Base-by-base conservation (phyloP, 2,113 vertebrate genomes). In the Synchiropus splendidus region DNA sequence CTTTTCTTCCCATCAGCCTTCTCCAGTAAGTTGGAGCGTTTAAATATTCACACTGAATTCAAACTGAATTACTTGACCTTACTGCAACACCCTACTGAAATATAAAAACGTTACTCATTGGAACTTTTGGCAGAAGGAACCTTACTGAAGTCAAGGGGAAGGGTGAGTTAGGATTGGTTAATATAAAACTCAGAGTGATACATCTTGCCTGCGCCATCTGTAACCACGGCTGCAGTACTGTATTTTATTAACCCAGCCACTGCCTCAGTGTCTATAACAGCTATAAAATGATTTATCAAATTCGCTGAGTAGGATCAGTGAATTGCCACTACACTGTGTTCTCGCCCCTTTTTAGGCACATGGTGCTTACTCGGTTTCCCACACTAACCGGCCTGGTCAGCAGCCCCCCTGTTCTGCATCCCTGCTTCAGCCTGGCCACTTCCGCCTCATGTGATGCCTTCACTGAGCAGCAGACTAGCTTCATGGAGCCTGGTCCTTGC, bases 331-430 rank as follows among this genome's bases (percentile, higher is more conserved):
- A 5, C 21, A 57, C 64, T 64, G 16, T 72, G 66, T 68, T 45
- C 70, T 49, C 62, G 62, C 73, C 73, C 58, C 55, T 49, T 8
- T 83, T 45, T 46, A 88, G 86, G 76, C 84, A 84, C 74, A 86
- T 88, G 86, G 84, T 88, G 45, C 76, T 88, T 72, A 84, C 83
- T n/a, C 80, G 83, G 41, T 86, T 87, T 56, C 86, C 85, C 33
- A 84, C 83, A 2, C 78, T 87, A 49, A 82, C 85, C 42, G 84
- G 86, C 49, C 72, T 88, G 72, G 78, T 86, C 58, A 82, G 81
- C 51, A 63, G 75, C 37, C 65, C 83, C 54, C 82, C 85, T 4
- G 69, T 80, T 67, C 64, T 86, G 65, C 83, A 80, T 39, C 85
- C 84, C 11, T 79, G 81, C 56, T 84, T 88, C 72, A 84, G 76